Evolutionary conservation across 2,888 invertebrate genomes (phyloP), one percentile per base, ranked within the genome.

Genomic region (Neoascia interrupta): DNA sequence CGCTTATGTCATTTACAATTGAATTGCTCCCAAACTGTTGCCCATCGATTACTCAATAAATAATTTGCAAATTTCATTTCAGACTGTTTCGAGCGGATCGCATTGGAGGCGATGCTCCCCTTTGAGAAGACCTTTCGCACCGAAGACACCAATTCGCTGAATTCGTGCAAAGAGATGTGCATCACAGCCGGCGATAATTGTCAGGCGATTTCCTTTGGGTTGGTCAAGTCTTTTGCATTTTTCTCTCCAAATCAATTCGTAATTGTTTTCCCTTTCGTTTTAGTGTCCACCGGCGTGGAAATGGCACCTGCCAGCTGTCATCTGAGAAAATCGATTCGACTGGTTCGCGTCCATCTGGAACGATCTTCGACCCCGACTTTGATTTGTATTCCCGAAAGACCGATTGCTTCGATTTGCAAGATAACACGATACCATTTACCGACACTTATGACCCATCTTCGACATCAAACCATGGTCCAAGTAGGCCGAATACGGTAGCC

Each of bases 1-100:
- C n/a, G 15, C n/a, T n/a, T n/a, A 4, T 6, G 31, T 34, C 39
- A 19, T 51, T 63, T 51, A 49, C 23, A 31, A 37, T 28, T 37
- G 18, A 47, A 49, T 58, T 68, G 56, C 5, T 26, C 19, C 36
- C 8, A 15, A 56, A 54, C 43, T 15, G 49, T 18, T 51, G 34
- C 19, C 21, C 39, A 5, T 26, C 5, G 56, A 58, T 51, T 15
- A 51, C 49, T 8, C 13, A 19, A 31, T 11, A 69, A 51, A 37
- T 43, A 19, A 51, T 54, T 63, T 72, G 8, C 21, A 15, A 28
- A 28, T 64, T 31, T n/a, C 36, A 66, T 85, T 83, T 73, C 84
- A 92, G 92, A 92, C 84, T 93, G 93, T 84, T 93, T 92, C 85
- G 92, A 92, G 82, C 90, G 92, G 75, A 89, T 92, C 68, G 91